phyloP scores from a whole-genome alignment of 2,113 vertebrate species.

The Cyprinodon brontotheroides region DNA sequence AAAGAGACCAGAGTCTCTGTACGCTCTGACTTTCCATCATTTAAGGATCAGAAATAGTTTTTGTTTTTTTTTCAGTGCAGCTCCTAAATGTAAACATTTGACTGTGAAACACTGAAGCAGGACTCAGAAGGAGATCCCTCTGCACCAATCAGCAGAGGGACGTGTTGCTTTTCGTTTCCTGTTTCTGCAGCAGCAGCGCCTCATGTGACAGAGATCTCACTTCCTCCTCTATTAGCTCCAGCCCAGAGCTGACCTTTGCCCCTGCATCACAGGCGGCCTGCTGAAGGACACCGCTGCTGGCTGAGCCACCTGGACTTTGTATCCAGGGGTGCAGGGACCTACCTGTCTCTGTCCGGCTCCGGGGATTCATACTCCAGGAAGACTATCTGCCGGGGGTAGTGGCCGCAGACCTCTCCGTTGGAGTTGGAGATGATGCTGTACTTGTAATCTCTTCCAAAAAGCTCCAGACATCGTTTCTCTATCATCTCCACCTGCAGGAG shows the following conservation, averaged over 20 bases:
- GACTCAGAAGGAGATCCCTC: too few species aligned
- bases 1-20: too few species aligned
- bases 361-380: constrained; percentile 90
- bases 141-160: too few species aligned
- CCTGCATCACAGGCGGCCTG: too few species aligned
- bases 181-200: neutral
- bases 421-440: constrained; percentile 91
- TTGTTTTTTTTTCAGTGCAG: too few species aligned
- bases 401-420: constrained; percentile 93
- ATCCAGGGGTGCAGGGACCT: constrained; percentile 23
- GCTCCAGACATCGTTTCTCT: constrained; percentile 90
- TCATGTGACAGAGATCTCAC: neutral
- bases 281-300: too few species aligned
- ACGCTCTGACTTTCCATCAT: too few species aligned
- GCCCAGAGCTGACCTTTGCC: too few species aligned
- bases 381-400: constrained; percentile 95
- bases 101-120: too few species aligned
- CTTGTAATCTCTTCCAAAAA: constrained; percentile 93
- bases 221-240: neutral
- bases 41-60: too few species aligned
- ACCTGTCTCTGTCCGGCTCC: constrained; percentile 87
- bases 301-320: too few species aligned
- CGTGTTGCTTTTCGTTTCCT: neutral
- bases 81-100: too few species aligned
- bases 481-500: constrained; percentile 85